Percentiles rank a stretch among this genome's conserved stretches.
Conservation (phyloP, 2,113 vertebrate species). For the Verasper variegatus region DNA sequence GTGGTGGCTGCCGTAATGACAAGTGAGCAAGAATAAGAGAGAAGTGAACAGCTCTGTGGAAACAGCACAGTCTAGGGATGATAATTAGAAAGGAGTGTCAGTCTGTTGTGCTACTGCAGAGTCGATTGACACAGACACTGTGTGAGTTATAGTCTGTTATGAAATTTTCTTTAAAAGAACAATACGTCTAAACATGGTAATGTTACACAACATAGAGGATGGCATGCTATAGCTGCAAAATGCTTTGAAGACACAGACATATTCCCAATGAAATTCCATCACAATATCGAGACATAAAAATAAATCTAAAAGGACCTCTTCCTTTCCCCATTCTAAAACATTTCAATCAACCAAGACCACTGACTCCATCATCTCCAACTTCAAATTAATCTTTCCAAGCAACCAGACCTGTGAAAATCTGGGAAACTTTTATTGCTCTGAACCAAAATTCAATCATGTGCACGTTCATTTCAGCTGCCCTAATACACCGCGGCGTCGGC, state of each 20-base stretch:
- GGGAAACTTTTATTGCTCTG: slow-evolving; percentile 26
- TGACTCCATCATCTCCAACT: slow-evolving; percentile 34
- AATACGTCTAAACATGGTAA: background rate
- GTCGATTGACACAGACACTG: background rate
- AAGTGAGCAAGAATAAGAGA: background rate
- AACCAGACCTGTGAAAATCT: slow-evolving; percentile 33
- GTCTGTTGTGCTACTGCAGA: background rate
- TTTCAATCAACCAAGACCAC: background rate
- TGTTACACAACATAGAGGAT: too few relatives aligned
- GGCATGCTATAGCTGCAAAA: too few relatives aligned
- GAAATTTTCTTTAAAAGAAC: background rate
- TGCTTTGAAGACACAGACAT: too few relatives aligned
- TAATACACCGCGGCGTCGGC: slow-evolving; percentile 31
- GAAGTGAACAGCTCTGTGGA: background rate
- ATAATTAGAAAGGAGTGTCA: background rate
- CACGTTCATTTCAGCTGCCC: slow-evolving; percentile 44
- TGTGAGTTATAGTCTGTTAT: background rate
- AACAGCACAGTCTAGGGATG: background rate
- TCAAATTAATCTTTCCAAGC: slow-evolving; percentile 41
- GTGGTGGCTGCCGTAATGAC: background rate
- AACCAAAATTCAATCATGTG: slow-evolving; percentile 36
- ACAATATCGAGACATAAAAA: background rate
- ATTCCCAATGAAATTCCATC: background rate
- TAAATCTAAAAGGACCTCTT: background rate
- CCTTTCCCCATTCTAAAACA: slow-evolving; percentile 18